Percentiles rank a stretch among this genome's conserved stretches.
Conservation (phyloP, 2,797 vertebrate genomes). For the Petrocephalus schoutedeni region DNA sequence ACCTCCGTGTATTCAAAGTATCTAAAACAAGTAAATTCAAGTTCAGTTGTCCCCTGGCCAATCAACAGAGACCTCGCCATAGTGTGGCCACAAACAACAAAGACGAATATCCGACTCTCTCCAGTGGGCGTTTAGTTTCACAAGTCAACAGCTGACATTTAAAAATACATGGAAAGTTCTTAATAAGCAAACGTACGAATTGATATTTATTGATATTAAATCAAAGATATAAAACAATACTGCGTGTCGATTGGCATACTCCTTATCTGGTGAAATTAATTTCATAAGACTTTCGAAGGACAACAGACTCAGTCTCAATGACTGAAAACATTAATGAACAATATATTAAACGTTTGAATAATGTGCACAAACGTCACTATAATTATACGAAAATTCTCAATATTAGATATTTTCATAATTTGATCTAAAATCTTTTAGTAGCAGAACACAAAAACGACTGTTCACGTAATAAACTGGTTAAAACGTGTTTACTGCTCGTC, state of each 20-base stretch:
- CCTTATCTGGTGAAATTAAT: neutral
- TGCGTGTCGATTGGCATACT: neutral
- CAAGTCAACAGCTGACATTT: neutral
- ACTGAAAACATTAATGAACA: neutral
- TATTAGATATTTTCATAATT: neutral
- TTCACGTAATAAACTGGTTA: neutral
- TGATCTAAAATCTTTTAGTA: constrained; percentile 4
- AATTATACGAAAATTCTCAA: neutral
- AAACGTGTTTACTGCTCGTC: neutral
- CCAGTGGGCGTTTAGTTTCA: neutral
- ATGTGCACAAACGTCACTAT: neutral
- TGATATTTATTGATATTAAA: neutral
- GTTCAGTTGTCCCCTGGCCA: neutral
- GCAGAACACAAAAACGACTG: neutral
- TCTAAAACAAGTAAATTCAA: neutral
- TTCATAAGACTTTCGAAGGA: neutral
- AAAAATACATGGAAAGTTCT: neutral
- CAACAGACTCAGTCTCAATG: neutral
- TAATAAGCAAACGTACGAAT: neutral
- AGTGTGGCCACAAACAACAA: neutral
- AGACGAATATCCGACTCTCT: neutral
- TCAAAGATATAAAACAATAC: neutral
- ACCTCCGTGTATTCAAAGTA: neutral
- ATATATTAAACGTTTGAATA: neutral
- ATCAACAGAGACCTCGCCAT: neutral